phyloP scores from a whole-genome alignment of 2,888 invertebrate genomes.

The Chrysolina oricalcia region DNA sequence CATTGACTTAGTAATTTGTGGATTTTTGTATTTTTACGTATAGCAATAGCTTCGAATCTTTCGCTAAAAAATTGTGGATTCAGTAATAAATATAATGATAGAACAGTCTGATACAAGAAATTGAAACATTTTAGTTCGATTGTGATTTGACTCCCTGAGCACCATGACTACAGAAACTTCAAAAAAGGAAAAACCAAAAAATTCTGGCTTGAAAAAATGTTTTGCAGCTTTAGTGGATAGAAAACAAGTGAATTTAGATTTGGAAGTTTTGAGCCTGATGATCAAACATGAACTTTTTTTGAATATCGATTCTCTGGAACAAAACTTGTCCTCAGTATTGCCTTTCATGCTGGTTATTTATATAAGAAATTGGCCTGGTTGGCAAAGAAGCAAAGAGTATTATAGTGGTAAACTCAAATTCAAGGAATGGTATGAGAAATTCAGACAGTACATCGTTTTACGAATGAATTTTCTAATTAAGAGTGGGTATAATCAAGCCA shows the following conservation, averaged over 20 bases:
- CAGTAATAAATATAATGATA: too few relatives aligned
- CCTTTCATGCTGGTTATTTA: constrained; percentile 57
- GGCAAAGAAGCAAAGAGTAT: constrained; percentile 59
- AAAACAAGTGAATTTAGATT: constrained; percentile 58
- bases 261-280: constrained; percentile 56
- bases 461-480: constrained; percentile 54
- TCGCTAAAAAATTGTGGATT: too few relatives aligned
- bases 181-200: constrained; percentile 32
- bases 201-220: constrained; percentile 55
- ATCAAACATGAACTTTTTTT: constrained; percentile 55
- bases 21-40: too few relatives aligned
- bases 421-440: constrained; percentile 58
- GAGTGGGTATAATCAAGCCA: constrained; percentile 43
- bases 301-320: constrained; percentile 49
- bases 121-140: not conserved
- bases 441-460: constrained; percentile 54
- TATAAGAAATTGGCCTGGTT: constrained; percentile 60
- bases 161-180: constrained; percentile 14
- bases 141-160: not conserved
- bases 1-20: too few relatives aligned
- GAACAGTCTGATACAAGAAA: too few relatives aligned
- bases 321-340: constrained; percentile 48
- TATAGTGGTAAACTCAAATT: constrained; percentile 57
- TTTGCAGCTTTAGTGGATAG: constrained; percentile 58
- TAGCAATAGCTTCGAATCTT: too few relatives aligned